Evolutionary conservation across 1,140 invertebrate genomes (phyloP).

Genomic region (Pollicipes pollicipes): DNA sequence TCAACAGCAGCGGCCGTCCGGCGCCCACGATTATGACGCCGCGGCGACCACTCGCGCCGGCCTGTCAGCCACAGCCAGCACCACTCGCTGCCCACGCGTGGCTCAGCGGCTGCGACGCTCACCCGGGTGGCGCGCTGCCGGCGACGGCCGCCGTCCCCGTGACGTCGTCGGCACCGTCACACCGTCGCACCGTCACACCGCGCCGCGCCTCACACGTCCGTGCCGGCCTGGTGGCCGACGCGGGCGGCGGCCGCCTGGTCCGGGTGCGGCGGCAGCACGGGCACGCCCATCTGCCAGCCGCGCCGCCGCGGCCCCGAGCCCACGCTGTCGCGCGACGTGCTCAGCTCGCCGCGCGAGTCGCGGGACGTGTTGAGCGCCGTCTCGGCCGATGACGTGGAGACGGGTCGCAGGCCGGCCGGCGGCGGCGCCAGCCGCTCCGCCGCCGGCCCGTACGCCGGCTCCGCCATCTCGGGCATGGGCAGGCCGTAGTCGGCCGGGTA

Average conservation of each 20-base stretch:
- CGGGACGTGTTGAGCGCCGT: background rate
- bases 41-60: background rate
- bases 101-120: background rate
- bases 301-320: background rate
- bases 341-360: background rate
- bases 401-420: background rate
- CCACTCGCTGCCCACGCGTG: too few species aligned
- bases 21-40: too few species aligned
- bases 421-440: too few species aligned
- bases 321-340: background rate
- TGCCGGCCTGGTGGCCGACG: background rate
- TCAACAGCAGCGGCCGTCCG: background rate
- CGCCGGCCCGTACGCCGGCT: background rate
- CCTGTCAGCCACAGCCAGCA: too few species aligned
- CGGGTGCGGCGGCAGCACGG: too few species aligned
- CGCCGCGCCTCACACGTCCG: background rate
- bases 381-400: background rate
- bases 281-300: background rate
- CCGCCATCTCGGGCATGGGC: constrained; percentile 34
- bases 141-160: too few species aligned
- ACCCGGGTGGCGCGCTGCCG: too few species aligned
- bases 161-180: too few species aligned
- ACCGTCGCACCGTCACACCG: too few species aligned
- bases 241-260: too few species aligned
- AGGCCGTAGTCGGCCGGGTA: constrained; percentile 62